phyloP scores from a whole-genome alignment of 2,113 vertebrate genomes.

The Bos javanicus region DNA sequence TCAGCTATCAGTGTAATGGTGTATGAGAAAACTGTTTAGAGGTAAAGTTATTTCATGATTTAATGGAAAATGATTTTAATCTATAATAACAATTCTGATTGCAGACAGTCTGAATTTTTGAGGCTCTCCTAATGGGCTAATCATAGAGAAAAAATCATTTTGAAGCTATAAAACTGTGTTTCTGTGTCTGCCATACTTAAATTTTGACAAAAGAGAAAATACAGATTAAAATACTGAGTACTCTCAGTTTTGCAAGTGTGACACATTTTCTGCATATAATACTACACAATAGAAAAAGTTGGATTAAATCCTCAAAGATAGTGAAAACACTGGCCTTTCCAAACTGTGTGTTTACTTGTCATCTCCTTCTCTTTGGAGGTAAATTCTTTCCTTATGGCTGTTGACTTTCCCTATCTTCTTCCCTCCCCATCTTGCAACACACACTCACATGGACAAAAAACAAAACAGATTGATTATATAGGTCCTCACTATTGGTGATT shows the following conservation, averaged over 20 bases:
- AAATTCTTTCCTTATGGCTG: conserved; percentile 71
- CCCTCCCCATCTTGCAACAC: neutral
- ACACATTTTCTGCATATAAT: conserved; percentile 60
- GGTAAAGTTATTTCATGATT: conserved; percentile 35
- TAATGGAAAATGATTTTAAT: conserved; percentile 23
- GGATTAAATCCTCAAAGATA: conserved; percentile 37
- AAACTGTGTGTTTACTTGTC: neutral
- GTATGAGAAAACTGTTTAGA: conserved; percentile 23
- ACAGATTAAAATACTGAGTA: conserved; percentile 34
- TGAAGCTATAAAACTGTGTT: neutral
- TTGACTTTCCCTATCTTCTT: conserved; percentile 30
- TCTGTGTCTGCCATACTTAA: neutral
- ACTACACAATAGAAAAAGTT: conserved; percentile 71
- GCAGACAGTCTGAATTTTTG: neutral
- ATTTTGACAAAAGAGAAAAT: conserved; percentile 17
- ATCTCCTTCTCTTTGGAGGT: conserved; percentile 50
- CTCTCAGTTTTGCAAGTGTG: conserved; percentile 33
- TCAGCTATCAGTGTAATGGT: neutral
- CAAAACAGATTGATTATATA: neutral
- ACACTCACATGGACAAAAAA: neutral
- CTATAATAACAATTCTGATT: neutral
- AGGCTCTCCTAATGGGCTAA: neutral
- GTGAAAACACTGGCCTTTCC: conserved; percentile 38
- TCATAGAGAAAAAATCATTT: neutral
- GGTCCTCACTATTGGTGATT: neutral